These are phyloP conservation scores for Latheticus oryzae DNA, from an alignment of 2,888 invertebrate genomes.

Conservation along the genomic window DNA sequence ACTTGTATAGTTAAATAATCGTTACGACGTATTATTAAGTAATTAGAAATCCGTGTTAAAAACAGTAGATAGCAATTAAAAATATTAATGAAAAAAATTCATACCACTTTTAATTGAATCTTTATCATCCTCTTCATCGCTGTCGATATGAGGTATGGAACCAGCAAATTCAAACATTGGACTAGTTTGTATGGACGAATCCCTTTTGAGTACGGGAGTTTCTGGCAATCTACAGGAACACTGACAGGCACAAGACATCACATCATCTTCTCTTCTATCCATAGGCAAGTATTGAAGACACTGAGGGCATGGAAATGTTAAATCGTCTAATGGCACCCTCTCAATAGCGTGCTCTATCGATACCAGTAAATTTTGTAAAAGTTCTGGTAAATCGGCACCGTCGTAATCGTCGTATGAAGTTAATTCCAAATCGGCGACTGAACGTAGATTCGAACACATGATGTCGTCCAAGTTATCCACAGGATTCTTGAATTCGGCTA, in stretches of 20 bases:
- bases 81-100: constrained; percentile 45
- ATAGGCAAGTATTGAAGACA: constrained; percentile 64
- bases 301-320: constrained; percentile 72
- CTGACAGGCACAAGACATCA: constrained; percentile 60
- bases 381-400: constrained; percentile 71
- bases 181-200: constrained; percentile 66
- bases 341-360: constrained; percentile 78
- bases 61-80: constrained; percentile 9
- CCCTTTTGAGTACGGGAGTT: constrained; percentile 61
- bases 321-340: constrained; percentile 73
- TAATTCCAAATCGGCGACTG: constrained; percentile 60
- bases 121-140: constrained; percentile 74
- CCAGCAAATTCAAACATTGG: constrained; percentile 75
- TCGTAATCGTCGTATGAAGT: constrained; percentile 58
- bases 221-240: constrained; percentile 60
- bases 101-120: constrained; percentile 62
- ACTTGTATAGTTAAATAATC: constrained; percentile 14
- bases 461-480: constrained; percentile 57
- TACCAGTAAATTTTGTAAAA: constrained; percentile 74
- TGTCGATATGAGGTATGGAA: constrained; percentile 78
- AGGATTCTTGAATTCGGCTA: constrained; percentile 60
- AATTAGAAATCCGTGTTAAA: constrained; percentile 17
- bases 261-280: constrained; percentile 60
- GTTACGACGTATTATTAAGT: constrained; percentile 20
- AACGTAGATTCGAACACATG: constrained; percentile 61